Conservation (phyloP, 2,888 invertebrate genomes). For the Mamestra brassicae region DNA sequence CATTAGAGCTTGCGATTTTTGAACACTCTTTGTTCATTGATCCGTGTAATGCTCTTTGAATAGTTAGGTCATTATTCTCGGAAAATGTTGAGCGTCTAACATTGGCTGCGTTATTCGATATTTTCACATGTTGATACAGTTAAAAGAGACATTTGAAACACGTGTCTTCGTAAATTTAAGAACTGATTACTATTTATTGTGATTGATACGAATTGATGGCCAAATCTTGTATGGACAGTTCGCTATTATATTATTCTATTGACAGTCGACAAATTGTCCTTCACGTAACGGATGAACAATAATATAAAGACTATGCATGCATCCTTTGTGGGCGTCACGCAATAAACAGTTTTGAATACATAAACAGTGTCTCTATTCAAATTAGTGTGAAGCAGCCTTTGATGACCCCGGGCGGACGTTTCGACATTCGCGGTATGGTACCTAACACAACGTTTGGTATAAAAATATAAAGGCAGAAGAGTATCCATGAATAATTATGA, state of each 20-base stretch:
- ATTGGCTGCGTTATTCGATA: constrained; percentile 33
- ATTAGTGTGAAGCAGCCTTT: constrained; percentile 74
- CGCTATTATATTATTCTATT: constrained; percentile 38
- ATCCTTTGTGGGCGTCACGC: constrained; percentile 76
- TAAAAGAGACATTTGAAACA: constrained; percentile 23
- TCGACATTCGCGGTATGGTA: constrained; percentile 64
- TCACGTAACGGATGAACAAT: constrained; percentile 66
- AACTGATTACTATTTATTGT: constrained; percentile 41
- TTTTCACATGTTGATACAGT: constrained; percentile 32
- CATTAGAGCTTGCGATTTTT: constrained; percentile 65
- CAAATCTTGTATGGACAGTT: constrained; percentile 13
- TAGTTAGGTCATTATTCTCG: constrained; percentile 61
- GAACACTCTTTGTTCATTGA: constrained; percentile 61
- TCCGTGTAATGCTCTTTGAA: constrained; percentile 61
- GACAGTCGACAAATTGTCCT: constrained; percentile 51
- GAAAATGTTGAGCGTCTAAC: constrained; percentile 43
- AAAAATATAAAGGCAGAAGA: constrained; percentile 48
- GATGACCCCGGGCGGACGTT: constrained; percentile 72
- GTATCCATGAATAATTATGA: constrained; percentile 45
- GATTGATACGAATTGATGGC: constrained; percentile 40
- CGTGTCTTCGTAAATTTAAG: constrained; percentile 17
- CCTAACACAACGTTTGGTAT: constrained; percentile 42
- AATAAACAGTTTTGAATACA: constrained; percentile 78
- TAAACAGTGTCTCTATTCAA: constrained; percentile 77
- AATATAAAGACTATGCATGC: constrained; percentile 68